A percentile compares a stretch with the other conserved stretches of the same genome.
Evolutionary conservation across 1,140 invertebrate genomes (phyloP).

Genomic region (Rhagoletis zephyria): DNA sequence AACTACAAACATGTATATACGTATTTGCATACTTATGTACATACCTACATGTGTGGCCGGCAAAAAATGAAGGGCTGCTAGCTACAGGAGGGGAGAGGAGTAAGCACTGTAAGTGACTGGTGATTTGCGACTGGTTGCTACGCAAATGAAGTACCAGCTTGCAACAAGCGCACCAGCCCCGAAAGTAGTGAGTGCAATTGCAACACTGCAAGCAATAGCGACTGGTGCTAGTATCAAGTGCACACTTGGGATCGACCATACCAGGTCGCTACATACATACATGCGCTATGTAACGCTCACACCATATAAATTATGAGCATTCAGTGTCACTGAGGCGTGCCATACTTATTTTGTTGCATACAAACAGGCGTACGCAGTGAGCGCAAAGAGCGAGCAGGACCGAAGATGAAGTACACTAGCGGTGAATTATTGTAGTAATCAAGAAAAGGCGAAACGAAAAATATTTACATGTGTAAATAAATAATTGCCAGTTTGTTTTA

Average conservation of each 20-base stretch:
- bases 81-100: too few relatives aligned
- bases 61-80: too few relatives aligned
- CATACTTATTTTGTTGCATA: neutral
- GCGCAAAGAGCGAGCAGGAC: neutral
- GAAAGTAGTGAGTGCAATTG: too few relatives aligned
- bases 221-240: neutral
- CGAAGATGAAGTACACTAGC: neutral
- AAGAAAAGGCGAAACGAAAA: neutral
- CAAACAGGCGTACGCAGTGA: neutral
- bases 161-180: too few relatives aligned
- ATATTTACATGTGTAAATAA: neutral
- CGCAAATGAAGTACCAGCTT: too few relatives aligned
- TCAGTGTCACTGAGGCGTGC: neutral
- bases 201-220: too few relatives aligned
- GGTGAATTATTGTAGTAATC: neutral
- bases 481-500: neutral
- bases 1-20: too few relatives aligned
- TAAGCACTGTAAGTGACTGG: too few relatives aligned
- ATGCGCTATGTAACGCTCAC: neutral
- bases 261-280: too few relatives aligned
- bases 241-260: neutral
- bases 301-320: neutral
- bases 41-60: too few relatives aligned
- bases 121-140: too few relatives aligned
- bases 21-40: too few relatives aligned